Conservation (phyloP, 2,888 invertebrate species). For the Palloptera scutellata region DNA sequence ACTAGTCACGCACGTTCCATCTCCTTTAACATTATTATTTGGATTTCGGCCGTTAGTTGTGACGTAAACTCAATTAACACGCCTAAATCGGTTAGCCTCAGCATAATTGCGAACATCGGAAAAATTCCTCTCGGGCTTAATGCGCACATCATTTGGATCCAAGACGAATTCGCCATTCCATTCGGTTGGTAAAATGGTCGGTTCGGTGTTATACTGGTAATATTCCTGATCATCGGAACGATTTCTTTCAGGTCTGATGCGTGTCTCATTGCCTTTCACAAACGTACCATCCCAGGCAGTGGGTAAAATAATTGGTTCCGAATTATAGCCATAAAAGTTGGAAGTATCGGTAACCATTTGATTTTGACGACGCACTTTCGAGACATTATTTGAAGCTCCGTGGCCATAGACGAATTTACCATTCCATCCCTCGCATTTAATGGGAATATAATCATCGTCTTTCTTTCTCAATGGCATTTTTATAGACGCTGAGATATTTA, state of each 20-base stretch:
- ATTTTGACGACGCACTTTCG: conserved; percentile 59
- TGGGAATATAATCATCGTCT: conserved; percentile 62
- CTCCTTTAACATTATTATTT: too few species aligned
- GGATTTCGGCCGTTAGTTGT: neutral
- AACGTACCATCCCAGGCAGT: conserved; percentile 63
- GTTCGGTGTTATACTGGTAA: conserved; percentile 54
- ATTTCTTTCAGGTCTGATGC: conserved; percentile 57
- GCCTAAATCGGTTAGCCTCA: conserved; percentile 55
- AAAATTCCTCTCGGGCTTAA: conserved; percentile 59
- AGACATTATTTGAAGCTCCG: conserved; percentile 57
- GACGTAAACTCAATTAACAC: conserved; percentile 41
- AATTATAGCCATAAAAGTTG: conserved; percentile 59
- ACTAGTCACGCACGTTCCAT: too few species aligned
- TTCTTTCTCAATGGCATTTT: conserved; percentile 52
- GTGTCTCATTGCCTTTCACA: conserved; percentile 54
- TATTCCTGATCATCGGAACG: conserved; percentile 59
- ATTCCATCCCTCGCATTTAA: conserved; percentile 64
- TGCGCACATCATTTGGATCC: conserved; percentile 61
- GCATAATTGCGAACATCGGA: conserved; percentile 62
- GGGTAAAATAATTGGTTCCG: conserved; percentile 58
- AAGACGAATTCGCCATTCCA: conserved; percentile 61
- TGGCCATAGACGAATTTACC: conserved; percentile 59
- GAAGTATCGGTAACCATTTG: conserved; percentile 58
- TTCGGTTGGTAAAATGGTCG: conserved; percentile 56
- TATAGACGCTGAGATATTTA: neutral